Conservation (phyloP, 2,888 invertebrate species). For the Drosophila quinaria region DNA sequence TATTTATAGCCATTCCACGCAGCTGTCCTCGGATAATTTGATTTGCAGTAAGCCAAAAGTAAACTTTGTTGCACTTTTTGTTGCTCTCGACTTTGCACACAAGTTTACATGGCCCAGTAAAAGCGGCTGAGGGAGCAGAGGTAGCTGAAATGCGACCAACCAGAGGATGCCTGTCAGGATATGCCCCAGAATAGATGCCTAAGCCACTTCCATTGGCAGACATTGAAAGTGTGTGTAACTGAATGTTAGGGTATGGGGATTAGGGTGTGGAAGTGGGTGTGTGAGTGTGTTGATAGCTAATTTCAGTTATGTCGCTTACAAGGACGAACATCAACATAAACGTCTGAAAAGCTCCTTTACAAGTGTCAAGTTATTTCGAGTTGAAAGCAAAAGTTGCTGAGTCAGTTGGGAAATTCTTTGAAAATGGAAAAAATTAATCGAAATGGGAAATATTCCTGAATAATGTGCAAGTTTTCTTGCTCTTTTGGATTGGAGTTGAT, state of each 20-base stretch:
- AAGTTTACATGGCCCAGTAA: neutral
- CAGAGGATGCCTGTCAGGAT: neutral
- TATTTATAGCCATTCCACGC: neutral
- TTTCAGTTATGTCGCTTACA: slow-evolving; percentile 43
- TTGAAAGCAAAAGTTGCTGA: slow-evolving; percentile 14
- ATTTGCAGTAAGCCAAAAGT: slow-evolving; percentile 8
- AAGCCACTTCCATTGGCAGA: slow-evolving; percentile 38
- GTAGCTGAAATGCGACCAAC: neutral
- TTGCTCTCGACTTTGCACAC: neutral
- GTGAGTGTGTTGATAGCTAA: slow-evolving; percentile 50
- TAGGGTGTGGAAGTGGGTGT: neutral
- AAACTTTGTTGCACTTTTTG: slow-evolving; percentile 13
- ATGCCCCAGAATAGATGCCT: slow-evolving; percentile 12
- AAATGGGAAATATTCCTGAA: neutral
- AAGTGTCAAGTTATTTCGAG: slow-evolving; percentile 29
- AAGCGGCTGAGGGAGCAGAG: neutral
- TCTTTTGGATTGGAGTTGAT: neutral
- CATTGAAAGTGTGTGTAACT: slow-evolving; percentile 7
- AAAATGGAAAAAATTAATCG: neutral
- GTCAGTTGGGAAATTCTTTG: slow-evolving; percentile 2
- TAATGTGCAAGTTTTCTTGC: neutral
- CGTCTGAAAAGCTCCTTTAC: slow-evolving; percentile 19
- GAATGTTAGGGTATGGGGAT: neutral
- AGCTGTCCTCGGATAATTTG: slow-evolving; percentile 12
- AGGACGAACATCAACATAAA: slow-evolving; percentile 27